These are phyloP conservation scores for Campoletis raptor DNA, from an alignment of 2,888 invertebrate species.

Conservation along the genomic window DNA sequence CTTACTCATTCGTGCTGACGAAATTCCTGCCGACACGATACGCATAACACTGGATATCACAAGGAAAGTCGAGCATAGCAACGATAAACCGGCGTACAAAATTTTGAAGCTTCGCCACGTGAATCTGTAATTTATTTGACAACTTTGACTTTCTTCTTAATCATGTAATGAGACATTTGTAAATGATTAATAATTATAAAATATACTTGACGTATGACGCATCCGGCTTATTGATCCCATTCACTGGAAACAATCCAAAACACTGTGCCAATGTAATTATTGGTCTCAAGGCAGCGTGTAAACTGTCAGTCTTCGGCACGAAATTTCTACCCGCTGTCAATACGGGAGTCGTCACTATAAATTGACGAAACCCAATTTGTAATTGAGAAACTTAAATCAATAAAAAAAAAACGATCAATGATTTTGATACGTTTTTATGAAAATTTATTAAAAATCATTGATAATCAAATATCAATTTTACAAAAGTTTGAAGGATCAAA, in stretches of 20 bases:
- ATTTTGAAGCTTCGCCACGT: slow-evolving; percentile 82
- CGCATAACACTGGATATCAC: slow-evolving; percentile 77
- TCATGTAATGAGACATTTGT: background rate
- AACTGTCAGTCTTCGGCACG: slow-evolving; percentile 81
- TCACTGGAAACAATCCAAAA: slow-evolving; percentile 86
- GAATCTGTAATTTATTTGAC: slow-evolving; percentile 74
- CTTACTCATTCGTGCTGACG: slow-evolving; percentile 81
- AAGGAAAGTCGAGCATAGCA: slow-evolving; percentile 74
- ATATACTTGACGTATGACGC: slow-evolving; percentile 83
- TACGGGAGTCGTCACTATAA: slow-evolving; percentile 71
- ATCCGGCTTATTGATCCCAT: slow-evolving; percentile 84
- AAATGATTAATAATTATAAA: background rate
- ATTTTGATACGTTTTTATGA: background rate
- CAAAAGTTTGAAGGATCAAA: background rate
- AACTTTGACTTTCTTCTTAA: background rate
- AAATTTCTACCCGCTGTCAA: slow-evolving; percentile 71
- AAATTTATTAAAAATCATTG: background rate
- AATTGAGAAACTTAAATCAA: background rate
- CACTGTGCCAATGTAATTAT: slow-evolving; percentile 86
- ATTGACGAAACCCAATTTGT: background rate
- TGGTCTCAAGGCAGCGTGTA: slow-evolving; percentile 86
- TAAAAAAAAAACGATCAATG: background rate
- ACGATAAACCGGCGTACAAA: slow-evolving; percentile 76
- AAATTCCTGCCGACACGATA: slow-evolving; percentile 75
- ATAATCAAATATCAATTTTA: background rate